Evolutionary conservation across 2,797 vertebrate genomes (phyloP), one percentile per base, ranked within the genome.

Genomic region (Lindbergichthys nudifrons): DNA sequence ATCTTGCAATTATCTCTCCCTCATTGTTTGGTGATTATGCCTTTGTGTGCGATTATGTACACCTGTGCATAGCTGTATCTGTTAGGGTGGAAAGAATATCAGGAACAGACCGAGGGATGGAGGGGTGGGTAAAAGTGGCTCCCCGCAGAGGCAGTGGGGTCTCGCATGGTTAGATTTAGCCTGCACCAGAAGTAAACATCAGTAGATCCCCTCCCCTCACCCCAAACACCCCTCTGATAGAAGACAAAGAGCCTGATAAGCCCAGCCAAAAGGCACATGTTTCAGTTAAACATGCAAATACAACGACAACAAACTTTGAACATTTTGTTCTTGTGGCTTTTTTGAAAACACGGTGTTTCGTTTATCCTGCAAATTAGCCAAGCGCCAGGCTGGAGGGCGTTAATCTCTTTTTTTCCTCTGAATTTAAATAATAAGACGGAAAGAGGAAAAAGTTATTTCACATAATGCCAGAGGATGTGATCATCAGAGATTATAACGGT

Each of bases 351-450:
- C 83, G 65, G 80, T 87, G 84, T 88, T 87, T 89, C 65, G 76
- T 89, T 91, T 89, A 90, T 89, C 62, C 66, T 86, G 84, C 73
- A 90, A 89, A 91, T 92, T 85, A 88, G 66, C 85, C 80, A 81
- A 85, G 82, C 72, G 61, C 46, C 15, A 88, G 65, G 84, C 88
- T 82, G 72, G 66, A 81, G 85, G 86, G 77, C 46, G 61, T 88
- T 78, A 74, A 82, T 72, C 73, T 66, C 47, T 47, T 62, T 51
- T 51, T 75, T 67, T 57, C n/a, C 54, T 70, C 75, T 59, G 63
- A 81, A 83, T 88, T 88, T 90, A 79, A 92, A 90, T 88, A 88
- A 88, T 83, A 87, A 78, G 67, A 42, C 4, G 39, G 39, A 73
- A 83, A 62, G 71, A 60, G 46, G 23, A 67, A 46, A 70, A 59